These are phyloP conservation scores for Martes flavigula DNA, from an alignment of 2,797 vertebrate species.

Conservation along the genomic window DNA sequence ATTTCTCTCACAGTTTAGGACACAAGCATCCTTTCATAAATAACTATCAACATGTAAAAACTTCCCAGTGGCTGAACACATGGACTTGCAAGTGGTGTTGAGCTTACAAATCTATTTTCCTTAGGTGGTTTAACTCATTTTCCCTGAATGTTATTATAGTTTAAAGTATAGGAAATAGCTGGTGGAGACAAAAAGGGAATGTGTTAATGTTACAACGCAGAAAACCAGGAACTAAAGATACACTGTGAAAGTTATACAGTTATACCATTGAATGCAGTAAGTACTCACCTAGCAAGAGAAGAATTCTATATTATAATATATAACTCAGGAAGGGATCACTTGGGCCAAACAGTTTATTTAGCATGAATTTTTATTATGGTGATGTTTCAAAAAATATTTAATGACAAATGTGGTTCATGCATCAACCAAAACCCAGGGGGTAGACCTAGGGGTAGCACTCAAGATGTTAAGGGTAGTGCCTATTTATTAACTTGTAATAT, in stretches of 20 bases:
- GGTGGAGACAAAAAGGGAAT: not conserved
- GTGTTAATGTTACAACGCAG: not conserved
- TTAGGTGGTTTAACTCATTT: not conserved
- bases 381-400: conserved; percentile 34
- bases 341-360: not conserved
- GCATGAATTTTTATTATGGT: not conserved
- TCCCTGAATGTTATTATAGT: not conserved
- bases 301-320: not conserved
- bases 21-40: conserved; percentile 59
- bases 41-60: conserved; percentile 63
- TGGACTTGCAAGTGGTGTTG: not conserved
- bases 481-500: not conserved
- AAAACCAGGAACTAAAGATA: not conserved
- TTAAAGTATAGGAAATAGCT: not conserved
- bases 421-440: not conserved
- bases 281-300: conserved; percentile 11
- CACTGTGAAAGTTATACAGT: not conserved
- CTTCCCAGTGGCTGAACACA: conserved; percentile 42
- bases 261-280: not conserved
- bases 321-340: not conserved
- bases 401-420: not conserved
- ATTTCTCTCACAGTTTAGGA: conserved; percentile 63
- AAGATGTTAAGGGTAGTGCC: not conserved
- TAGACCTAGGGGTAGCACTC: not conserved
- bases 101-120: conserved; percentile 3